phyloP scores from a whole-genome alignment of 2,888 invertebrate species.

The Acronicta alni region DNA sequence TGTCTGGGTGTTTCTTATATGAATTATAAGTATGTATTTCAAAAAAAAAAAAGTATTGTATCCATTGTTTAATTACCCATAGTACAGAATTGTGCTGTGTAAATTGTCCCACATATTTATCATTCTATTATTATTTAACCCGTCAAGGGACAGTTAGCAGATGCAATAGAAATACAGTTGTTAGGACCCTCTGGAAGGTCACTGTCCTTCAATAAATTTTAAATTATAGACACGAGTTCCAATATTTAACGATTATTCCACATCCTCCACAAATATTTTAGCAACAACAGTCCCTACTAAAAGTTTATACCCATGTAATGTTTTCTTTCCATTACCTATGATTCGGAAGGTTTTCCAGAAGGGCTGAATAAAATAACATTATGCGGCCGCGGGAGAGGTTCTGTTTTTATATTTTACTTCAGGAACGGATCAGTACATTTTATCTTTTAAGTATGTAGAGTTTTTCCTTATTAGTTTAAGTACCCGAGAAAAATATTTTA shows the following conservation, averaged over 20 bases:
- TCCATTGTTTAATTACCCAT: too few relatives aligned
- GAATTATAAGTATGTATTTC: too few relatives aligned
- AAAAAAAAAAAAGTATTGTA: too few relatives aligned
- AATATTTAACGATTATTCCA: slow-evolving; percentile 26
- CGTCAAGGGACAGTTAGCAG: too few relatives aligned
- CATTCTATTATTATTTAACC: too few relatives aligned
- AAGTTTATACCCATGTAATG: slow-evolving; percentile 67
- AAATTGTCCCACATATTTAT: too few relatives aligned
- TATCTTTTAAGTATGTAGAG: slow-evolving; percentile 52
- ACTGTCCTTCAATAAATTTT: slow-evolving; percentile 36
- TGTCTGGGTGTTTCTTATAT: too few relatives aligned
- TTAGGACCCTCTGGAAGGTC: too few relatives aligned
- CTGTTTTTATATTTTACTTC: slow-evolving; percentile 62
- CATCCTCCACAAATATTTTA: slow-evolving; percentile 48
- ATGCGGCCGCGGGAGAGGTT: slow-evolving; percentile 54
- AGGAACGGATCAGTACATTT: slow-evolving; percentile 52
- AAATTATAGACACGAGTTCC: slow-evolving; percentile 37
- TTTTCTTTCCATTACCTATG: slow-evolving; percentile 80
- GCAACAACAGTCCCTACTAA: slow-evolving; percentile 54
- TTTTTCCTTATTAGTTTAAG: slow-evolving; percentile 32
- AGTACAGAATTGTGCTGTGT: too few relatives aligned
- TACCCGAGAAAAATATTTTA: slow-evolving; percentile 7
- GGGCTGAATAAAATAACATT: slow-evolving; percentile 71
- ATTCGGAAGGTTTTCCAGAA: slow-evolving; percentile 66
- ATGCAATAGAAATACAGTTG: too few relatives aligned